These are phyloP conservation scores for Anticlea derivata DNA, from an alignment of 2,888 invertebrate genomes.

Conservation along the genomic window DNA sequence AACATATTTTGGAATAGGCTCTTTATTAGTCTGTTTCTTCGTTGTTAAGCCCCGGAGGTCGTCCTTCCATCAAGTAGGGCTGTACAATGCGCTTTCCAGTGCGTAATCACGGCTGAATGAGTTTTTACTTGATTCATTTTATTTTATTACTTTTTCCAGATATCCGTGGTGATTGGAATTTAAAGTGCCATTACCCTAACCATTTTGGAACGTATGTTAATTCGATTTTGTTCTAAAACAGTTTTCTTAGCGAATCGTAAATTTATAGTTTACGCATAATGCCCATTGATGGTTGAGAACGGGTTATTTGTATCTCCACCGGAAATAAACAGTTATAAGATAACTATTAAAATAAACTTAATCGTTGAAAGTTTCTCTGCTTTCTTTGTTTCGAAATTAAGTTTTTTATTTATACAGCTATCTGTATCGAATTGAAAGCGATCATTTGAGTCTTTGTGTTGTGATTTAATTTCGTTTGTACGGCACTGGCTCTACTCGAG, in stretches of 20 bases:
- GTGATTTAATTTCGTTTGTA: slow-evolving; percentile 26
- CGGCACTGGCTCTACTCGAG: slow-evolving; percentile 17
- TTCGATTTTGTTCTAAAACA: slow-evolving; percentile 33
- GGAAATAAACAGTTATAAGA: slow-evolving; percentile 48
- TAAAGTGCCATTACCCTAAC: slow-evolving; percentile 36
- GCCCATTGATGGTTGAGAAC: slow-evolving; percentile 34
- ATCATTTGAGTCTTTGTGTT: slow-evolving; percentile 22
- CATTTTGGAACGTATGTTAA: slow-evolving; percentile 35
- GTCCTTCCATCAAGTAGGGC: too few species aligned
- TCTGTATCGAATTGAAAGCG: slow-evolving; percentile 25
- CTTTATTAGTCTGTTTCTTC: neutral
- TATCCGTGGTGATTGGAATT: slow-evolving; percentile 47
- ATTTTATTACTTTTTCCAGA: too few species aligned
- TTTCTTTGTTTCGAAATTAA: slow-evolving; percentile 25
- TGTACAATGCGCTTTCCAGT: too few species aligned
- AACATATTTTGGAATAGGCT: neutral
- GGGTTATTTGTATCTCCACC: slow-evolving; percentile 53
- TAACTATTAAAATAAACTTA: slow-evolving; percentile 30
- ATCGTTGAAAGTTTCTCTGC: slow-evolving; percentile 31
- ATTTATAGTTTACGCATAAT: slow-evolving; percentile 40
- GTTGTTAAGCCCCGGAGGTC: too few species aligned
- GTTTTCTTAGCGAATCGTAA: slow-evolving; percentile 34
- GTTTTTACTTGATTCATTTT: too few species aligned
- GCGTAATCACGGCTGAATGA: too few species aligned
- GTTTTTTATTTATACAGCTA: slow-evolving; percentile 18